These are phyloP conservation scores for Nudaria mundana DNA, from an alignment of 2,888 invertebrate genomes.

Conservation along the genomic window DNA sequence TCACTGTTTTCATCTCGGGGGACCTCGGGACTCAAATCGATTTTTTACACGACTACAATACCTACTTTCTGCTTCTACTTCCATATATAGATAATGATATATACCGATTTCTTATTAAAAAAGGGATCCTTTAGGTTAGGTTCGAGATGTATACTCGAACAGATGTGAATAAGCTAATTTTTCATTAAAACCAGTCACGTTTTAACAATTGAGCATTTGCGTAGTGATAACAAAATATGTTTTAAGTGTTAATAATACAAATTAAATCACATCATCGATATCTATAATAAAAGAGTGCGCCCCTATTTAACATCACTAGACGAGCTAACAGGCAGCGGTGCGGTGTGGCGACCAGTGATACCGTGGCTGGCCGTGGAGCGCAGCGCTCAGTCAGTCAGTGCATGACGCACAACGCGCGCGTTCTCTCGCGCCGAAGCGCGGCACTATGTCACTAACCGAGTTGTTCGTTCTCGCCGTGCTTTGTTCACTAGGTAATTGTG, in stretches of 20 bases:
- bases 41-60: no score
- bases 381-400: slow-evolving; percentile 62
- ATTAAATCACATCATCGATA: slow-evolving; percentile 58
- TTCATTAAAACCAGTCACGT: slow-evolving; percentile 33
- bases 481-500: slow-evolving; percentile 47
- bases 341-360: slow-evolving; percentile 30
- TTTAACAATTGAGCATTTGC: slow-evolving; percentile 35
- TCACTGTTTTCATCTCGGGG: no score
- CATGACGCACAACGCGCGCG: slow-evolving; percentile 58
- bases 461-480: slow-evolving; percentile 77
- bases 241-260: slow-evolving; percentile 36
- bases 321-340: slow-evolving; percentile 33
- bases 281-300: slow-evolving; percentile 53
- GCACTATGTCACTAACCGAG: slow-evolving; percentile 61
- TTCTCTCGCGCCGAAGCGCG: slow-evolving; percentile 61
- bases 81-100: no score
- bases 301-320: slow-evolving; percentile 52
- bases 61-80: no score
- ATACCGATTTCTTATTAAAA: no score
- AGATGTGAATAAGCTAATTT: no score
- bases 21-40: no score
- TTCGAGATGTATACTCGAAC: no score
- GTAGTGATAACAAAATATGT: slow-evolving; percentile 35
- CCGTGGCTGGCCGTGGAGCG: slow-evolving; percentile 51
- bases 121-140: no score